These are phyloP conservation scores for Hystrix cristata DNA, from an alignment of 2,113 vertebrate species.

Conservation along the genomic window DNA sequence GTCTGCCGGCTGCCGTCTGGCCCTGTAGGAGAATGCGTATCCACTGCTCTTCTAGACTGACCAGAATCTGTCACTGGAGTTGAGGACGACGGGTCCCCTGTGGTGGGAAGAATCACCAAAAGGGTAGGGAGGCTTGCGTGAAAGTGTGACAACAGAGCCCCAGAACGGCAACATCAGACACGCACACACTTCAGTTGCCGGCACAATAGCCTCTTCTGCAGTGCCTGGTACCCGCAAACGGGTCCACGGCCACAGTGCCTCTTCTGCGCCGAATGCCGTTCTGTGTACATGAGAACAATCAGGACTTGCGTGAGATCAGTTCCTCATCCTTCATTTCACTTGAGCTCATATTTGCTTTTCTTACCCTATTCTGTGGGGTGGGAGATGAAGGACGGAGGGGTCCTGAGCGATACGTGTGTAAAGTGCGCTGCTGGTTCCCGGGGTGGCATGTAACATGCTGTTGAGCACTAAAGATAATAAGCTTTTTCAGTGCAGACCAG, in stretches of 20 bases:
- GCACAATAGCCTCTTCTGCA: neutral
- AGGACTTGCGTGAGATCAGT: neutral
- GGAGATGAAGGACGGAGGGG: neutral
- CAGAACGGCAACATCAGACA: neutral
- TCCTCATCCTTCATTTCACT: neutral
- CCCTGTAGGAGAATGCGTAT: neutral
- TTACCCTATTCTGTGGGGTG: neutral
- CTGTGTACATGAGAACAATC: neutral
- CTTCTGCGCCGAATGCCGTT: neutral
- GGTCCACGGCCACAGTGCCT: neutral
- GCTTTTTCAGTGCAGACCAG: neutral
- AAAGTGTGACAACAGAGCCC: neutral
- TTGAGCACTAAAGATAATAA: slow-evolving; percentile 22
- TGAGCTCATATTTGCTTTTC: neutral
- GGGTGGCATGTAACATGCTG: neutral
- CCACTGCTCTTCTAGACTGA: neutral
- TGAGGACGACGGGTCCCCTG: neutral
- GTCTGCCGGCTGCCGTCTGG: neutral
- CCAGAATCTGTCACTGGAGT: neutral
- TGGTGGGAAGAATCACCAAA: neutral
- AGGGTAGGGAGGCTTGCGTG: neutral
- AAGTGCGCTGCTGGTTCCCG: slow-evolving; percentile 18
- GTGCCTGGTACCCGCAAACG: neutral
- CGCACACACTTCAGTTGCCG: neutral
- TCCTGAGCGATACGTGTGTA: neutral